Evolutionary conservation across 1,140 invertebrate genomes (phyloP), one percentile per base, ranked within the genome.

Genomic region (Trichonephila inaurata): DNA sequence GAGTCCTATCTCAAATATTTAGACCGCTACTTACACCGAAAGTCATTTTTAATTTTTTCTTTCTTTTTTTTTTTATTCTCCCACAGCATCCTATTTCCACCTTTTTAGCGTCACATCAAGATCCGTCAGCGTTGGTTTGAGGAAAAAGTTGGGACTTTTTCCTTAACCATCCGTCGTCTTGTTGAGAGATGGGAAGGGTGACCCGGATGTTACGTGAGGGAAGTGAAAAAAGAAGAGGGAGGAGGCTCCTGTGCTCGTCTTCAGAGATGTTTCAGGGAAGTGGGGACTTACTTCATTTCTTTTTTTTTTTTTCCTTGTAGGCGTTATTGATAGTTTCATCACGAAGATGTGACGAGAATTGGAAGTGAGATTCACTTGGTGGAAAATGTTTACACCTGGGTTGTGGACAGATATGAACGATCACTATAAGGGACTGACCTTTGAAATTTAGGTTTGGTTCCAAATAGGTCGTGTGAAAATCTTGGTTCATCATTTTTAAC

Each of bases 1-100:
- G 21, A 60, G 19, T 24, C 51, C 83, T 85, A 60, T 85, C 83
- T 85, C 83, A 85, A 85, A 85, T 85, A 85, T 85, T 85, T 85
- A 85, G 83, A 85, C 83, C 83, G 21, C 58, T 61, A 77, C 72
- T 77, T 77, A 77, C 72, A 40, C 72, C 33, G 28, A 33, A 40
- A 40, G 72, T 33, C 24, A 33, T 33, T 40, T 77, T 28, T 28
- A 1, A 16, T 85, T 44, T 44, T 12, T 81, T 18, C 33, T 40
- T 77, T 40, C 19, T 33, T 28, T 33, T 1, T 24, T 69, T 69
- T 72, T 72, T 33, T 16, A 28, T 72, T 28, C 28, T 40, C 24
- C 16, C 28, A 19, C 4, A 77, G 72, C 72, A 77, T 77, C 72
- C 72, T 77, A 77, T 33, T 77, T 77, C 72, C 72, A 77, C 28